Evolutionary conservation across 1,140 invertebrate genomes (phyloP), one percentile per base, ranked within the genome.

Genomic region (Drosophila sturtevanti): DNA sequence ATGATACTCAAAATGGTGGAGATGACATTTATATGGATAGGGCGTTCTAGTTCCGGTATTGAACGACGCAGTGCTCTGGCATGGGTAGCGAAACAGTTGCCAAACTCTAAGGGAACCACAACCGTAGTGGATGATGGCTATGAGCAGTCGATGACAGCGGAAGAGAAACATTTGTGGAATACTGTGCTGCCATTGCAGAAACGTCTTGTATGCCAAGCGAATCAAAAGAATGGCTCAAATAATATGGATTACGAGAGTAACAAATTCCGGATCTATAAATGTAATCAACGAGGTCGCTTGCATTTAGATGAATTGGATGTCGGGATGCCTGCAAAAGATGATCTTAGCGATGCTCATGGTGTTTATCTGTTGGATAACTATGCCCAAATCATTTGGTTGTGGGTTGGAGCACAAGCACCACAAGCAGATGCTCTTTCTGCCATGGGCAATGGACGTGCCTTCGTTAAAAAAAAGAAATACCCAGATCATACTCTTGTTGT

Each of bases 331-430:
- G 93, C 93, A 16, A 95, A 97, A 79, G 92, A 93, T 11, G 97
- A 99, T 93, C 93, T 99, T 31, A 94, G 94, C 70, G 95, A 92
- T 76, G 90, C 81, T 1, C 77, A 76, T 58, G 79, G 89, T 2
- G 96, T 97, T 0, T 99, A 95, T 92, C 95, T 99, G 63, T 92
- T 99, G 31, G 97, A 98, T 90, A 96, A 97, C 78, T 96, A 96
- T n/a, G 93, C 93, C 7, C 95, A 96, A 1, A 97, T 97, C 0
- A 95, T 98, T 64, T 99, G 98, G 97, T 95, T 97, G 1, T 99
- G 98, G 98, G 95, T 98, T 6, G 98, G 98, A 0, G 94, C 94
- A 89, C 92, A 94, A 73, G 94, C 94, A 93, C 54, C 93, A 92
- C 35, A 95, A 94, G 74, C 96, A 96, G 92, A 94, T 95, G 72